Evolutionary conservation across 2,113 vertebrate genomes (phyloP).

Genomic region (Otis tarda): DNA sequence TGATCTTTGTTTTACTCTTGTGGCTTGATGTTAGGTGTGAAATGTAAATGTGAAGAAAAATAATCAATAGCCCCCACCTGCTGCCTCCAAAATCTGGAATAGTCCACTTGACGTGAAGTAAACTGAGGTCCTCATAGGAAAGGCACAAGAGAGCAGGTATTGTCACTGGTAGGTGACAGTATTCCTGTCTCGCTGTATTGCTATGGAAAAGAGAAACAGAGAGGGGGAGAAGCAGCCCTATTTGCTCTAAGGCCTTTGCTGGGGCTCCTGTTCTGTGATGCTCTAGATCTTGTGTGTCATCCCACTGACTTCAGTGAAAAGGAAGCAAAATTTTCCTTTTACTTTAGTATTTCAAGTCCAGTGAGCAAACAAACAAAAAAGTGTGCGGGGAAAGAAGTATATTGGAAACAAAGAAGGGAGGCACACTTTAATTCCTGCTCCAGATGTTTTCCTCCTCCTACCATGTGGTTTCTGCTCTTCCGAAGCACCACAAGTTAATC

Average conservation of each 20-base stretch:
- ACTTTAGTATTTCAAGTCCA: not conserved
- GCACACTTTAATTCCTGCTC: not conserved
- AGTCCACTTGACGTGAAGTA: not conserved
- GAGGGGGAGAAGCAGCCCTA: not conserved
- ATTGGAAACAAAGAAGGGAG: not conserved
- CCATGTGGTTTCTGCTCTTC: constrained; percentile 4
- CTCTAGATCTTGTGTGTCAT: not conserved
- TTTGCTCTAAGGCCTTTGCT: not conserved
- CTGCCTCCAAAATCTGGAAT: not conserved
- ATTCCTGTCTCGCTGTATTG: not conserved
- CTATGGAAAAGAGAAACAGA: not conserved
- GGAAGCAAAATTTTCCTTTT: not conserved
- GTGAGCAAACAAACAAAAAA: not conserved
- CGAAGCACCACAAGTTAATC: not conserved
- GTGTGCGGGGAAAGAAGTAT: not conserved
- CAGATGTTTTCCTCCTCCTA: constrained; percentile 26
- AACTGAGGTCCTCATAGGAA: not conserved
- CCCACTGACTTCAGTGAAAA: not conserved
- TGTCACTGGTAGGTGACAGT: not conserved
- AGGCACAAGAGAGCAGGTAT: not conserved
- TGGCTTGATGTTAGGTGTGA: not conserved
- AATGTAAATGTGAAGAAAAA: not conserved
- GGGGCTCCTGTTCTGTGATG: not conserved
- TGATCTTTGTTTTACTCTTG: not conserved
- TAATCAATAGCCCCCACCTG: fast-evolving